Conservation (phyloP, 2,797 vertebrate species). For the Myotis findleyi region DNA sequence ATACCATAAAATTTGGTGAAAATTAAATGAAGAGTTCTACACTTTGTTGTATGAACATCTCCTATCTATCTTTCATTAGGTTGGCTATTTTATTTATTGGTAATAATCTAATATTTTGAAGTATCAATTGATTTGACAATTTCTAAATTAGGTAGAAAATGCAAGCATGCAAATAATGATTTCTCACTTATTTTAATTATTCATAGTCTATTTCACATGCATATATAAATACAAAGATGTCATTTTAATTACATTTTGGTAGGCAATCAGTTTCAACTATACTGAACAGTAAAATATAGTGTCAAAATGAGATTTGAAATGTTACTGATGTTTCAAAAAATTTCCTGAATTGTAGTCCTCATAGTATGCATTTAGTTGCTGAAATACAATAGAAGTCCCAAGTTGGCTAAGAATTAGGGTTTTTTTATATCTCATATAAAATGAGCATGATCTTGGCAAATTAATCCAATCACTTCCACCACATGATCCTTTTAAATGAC, state of each 20-base stretch:
- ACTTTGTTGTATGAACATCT: slow-evolving; percentile 59
- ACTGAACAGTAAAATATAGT: slow-evolving; percentile 40
- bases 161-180: slow-evolving; percentile 56
- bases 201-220: slow-evolving; percentile 34
- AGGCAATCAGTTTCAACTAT: slow-evolving; percentile 54
- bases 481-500: slow-evolving; percentile 78
- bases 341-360: slow-evolving; percentile 25
- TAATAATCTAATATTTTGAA: slow-evolving; percentile 56
- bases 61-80: slow-evolving; percentile 31
- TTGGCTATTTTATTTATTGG: slow-evolving; percentile 50
- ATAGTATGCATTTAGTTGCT: slow-evolving; percentile 53
- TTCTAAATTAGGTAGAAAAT: slow-evolving; percentile 67
- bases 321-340: not conserved
- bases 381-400: slow-evolving; percentile 52
- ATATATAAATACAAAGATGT: not conserved
- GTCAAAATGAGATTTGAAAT: slow-evolving; percentile 56
- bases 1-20: slow-evolving; percentile 72
- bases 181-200: slow-evolving; percentile 59
- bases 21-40: slow-evolving; percentile 61
- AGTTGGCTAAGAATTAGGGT: slow-evolving; percentile 68
- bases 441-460: slow-evolving; percentile 65
- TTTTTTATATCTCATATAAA: slow-evolving; percentile 61
- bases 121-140: slow-evolving; percentile 65
- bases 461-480: slow-evolving; percentile 63
- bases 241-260: slow-evolving; percentile 57